These are phyloP conservation scores for Campylomormyrus tamandua DNA, from an alignment of 2,113 vertebrate genomes.

Conservation along the genomic window DNA sequence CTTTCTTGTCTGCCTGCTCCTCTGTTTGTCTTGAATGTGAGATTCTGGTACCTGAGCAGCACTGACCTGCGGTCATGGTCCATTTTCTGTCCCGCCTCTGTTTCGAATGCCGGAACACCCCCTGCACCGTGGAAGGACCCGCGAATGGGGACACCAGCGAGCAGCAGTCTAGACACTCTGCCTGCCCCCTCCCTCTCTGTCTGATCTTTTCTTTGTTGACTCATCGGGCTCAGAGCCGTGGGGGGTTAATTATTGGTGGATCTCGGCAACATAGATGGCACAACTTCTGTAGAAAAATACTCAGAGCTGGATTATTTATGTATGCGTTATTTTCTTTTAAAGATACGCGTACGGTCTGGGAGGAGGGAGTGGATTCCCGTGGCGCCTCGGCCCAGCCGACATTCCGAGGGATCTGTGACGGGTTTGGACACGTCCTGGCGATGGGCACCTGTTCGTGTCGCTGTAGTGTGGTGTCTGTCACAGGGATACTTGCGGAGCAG, in stretches of 20 bases:
- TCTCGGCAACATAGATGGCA: background rate
- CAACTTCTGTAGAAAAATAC: background rate
- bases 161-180: background rate
- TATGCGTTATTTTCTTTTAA: background rate
- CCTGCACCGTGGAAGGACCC: background rate
- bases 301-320: background rate
- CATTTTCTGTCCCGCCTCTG: background rate
- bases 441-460: background rate
- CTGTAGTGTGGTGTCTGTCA: background rate
- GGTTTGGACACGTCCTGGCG: background rate
- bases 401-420: background rate
- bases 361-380: background rate
- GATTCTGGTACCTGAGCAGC: background rate
- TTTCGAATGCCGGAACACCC: background rate
- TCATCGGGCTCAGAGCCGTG: background rate
- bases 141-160: background rate
- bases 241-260: background rate
- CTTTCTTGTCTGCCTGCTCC: background rate
- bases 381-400: background rate
- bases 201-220: slow-evolving; percentile 1
- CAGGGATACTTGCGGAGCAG: background rate
- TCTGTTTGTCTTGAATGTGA: background rate
- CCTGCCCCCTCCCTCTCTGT: background rate
- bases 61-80: background rate
- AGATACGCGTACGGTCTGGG: background rate